phyloP scores from a whole-genome alignment of 2,888 invertebrate species.

The Siphonodentalium dalli region DNA sequence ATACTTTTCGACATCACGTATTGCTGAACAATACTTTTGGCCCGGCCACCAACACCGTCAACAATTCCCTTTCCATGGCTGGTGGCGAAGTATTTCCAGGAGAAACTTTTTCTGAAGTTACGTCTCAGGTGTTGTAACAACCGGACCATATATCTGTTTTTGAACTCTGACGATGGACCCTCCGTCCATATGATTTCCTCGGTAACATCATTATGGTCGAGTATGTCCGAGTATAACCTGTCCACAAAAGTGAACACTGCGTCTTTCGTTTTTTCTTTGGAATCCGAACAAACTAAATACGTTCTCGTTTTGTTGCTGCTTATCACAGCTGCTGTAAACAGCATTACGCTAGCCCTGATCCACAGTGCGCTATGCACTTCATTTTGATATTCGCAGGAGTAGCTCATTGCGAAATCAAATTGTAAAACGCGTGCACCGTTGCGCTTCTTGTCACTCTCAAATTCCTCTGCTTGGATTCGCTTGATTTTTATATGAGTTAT shows the following conservation, averaged over 20 bases:
- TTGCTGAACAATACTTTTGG: no score
- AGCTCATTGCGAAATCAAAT: constrained; percentile 13
- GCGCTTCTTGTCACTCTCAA: neutral
- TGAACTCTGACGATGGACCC: constrained; percentile 17
- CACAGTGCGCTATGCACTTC: constrained; percentile 11
- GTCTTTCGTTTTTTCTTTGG: constrained; percentile 10
- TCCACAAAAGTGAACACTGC: neutral
- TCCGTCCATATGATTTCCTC: constrained; percentile 11
- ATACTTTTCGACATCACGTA: no score
- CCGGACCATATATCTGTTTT: constrained; percentile 10
- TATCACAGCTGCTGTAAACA: constrained; percentile 6
- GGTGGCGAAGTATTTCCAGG: no score
- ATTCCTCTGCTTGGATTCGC: neutral
- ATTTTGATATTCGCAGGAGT: constrained; percentile 19
- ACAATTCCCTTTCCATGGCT: no score
- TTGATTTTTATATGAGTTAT: no score
- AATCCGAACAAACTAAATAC: constrained; percentile 9
- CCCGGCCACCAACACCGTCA: no score
- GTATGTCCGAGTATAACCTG: neutral
- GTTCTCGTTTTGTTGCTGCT: neutral
- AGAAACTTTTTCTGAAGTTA: no score
- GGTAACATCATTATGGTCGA: neutral
- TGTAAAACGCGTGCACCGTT: neutral
- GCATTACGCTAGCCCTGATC: constrained; percentile 6
- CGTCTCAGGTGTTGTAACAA: no score